Percentiles rank a stretch among this genome's conserved stretches.
These are phyloP conservation scores for Ranitomeya imitator DNA, from an alignment of 2,113 vertebrate species.

Conservation along the genomic window DNA sequence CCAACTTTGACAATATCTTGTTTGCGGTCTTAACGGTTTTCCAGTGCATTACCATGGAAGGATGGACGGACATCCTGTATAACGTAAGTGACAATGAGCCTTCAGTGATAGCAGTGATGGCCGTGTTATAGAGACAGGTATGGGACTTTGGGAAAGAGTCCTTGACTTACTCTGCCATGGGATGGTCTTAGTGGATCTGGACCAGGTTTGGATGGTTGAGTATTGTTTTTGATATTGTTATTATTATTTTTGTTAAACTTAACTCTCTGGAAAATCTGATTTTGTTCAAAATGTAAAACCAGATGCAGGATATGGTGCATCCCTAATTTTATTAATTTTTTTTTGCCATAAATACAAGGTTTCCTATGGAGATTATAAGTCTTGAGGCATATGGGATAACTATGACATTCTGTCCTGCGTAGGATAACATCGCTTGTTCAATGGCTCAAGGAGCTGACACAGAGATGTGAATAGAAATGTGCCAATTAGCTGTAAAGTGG, in stretches of 20 bases:
- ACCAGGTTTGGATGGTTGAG: background rate
- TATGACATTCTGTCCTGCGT: conserved; percentile 36
- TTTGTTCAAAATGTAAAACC: no score
- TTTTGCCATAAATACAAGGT: background rate
- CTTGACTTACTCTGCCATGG: background rate
- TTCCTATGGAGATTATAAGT: background rate
- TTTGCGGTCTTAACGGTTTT: conserved; percentile 94
- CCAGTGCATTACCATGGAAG: conserved; percentile 99
- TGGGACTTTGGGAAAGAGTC: no score
- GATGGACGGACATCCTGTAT: conserved; percentile 97
- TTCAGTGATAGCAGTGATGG: background rate
- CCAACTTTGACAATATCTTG: conserved; percentile 97
- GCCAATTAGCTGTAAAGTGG: conserved; percentile 17
- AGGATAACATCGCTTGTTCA: conserved; percentile 26
- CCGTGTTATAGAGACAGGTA: background rate
- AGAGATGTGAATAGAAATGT: conserved; percentile 31
- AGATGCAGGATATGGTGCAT: background rate
- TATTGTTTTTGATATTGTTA: background rate
- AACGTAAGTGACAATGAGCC: conserved; percentile 77
- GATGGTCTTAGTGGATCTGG: background rate
- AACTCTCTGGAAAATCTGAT: background rate
- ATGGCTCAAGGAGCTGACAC: conserved; percentile 6
- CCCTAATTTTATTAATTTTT: background rate
- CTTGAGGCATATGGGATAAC: conserved; percentile 9
- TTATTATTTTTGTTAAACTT: no score